These are phyloP conservation scores for Rhinoptilus africanus DNA, from an alignment of 2,113 vertebrate genomes.

Conservation along the genomic window DNA sequence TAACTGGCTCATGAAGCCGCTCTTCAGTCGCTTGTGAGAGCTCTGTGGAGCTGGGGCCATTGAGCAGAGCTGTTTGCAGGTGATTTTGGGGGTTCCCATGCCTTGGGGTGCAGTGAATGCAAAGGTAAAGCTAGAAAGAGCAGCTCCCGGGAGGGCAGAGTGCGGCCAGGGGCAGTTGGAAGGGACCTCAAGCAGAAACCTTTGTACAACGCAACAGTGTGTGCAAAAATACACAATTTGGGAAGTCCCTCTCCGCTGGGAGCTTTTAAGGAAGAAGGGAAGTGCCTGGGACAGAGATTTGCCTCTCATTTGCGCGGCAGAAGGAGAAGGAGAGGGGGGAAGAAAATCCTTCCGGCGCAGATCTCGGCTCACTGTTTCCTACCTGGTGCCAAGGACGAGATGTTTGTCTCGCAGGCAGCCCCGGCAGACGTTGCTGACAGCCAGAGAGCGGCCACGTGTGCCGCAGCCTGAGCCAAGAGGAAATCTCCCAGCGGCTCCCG, in stretches of 20 bases:
- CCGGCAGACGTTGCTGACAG: neutral
- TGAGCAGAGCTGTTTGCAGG: neutral
- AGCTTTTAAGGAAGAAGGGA: neutral
- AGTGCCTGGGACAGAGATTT: neutral
- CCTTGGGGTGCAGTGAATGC: neutral
- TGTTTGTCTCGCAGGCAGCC: neutral
- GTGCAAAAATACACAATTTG: neutral
- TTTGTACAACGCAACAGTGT: neutral
- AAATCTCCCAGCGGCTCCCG: neutral
- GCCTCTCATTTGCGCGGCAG: neutral
- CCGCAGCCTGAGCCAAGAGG: neutral
- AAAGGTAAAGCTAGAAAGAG: neutral
- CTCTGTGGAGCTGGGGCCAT: neutral
- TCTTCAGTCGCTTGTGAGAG: neutral
- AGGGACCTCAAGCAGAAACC: too few species aligned
- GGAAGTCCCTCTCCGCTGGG: neutral
- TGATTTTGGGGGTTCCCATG: neutral
- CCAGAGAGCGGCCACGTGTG: neutral
- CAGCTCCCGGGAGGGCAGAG: neutral
- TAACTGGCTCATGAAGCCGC: neutral
- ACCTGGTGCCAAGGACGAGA: constrained; percentile 24
- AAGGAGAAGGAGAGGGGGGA: neutral
- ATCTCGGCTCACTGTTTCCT: neutral
- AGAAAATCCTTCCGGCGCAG: neutral
- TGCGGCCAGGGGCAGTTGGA: neutral